phyloP scores from a whole-genome alignment of 2,888 invertebrate species.

The Vannuccia rotundouncinata region DNA sequence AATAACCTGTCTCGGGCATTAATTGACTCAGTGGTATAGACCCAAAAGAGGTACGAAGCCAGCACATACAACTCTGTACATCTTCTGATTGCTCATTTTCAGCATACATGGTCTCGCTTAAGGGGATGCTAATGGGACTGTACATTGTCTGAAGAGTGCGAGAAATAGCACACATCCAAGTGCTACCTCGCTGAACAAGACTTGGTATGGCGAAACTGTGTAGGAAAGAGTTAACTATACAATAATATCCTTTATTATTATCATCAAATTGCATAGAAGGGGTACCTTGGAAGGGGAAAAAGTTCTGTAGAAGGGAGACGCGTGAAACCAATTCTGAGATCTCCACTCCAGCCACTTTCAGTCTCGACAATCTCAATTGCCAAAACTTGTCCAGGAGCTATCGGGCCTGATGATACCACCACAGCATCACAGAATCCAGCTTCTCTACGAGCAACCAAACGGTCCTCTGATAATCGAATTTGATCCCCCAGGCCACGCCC shows the following conservation, averaged over 20 bases:
- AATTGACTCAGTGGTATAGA: background rate
- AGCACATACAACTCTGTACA: background rate
- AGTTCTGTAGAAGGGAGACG: background rate
- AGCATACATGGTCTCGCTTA: background rate
- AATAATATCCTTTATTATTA: no score
- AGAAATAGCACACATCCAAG: slow-evolving; percentile 3
- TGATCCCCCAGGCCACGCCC: background rate
- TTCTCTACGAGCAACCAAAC: background rate
- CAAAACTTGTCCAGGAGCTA: background rate
- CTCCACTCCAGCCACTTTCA: slow-evolving; percentile 31
- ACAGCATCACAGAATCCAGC: background rate
- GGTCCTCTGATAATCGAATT: background rate
- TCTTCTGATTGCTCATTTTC: background rate
- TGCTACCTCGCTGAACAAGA: background rate
- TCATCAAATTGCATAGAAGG: no score
- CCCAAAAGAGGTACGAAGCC: background rate
- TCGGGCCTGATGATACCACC: background rate
- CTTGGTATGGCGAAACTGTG: background rate
- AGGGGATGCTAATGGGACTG: background rate
- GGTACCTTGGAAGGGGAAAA: background rate
- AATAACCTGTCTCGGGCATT: background rate
- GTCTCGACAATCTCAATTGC: slow-evolving; percentile 12
- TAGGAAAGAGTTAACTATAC: background rate
- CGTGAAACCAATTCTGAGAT: slow-evolving; percentile 29
- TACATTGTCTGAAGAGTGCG: background rate